Evolutionary conservation across 2,797 vertebrate genomes (phyloP).

Genomic region (Crenuchus spilurus): DNA sequence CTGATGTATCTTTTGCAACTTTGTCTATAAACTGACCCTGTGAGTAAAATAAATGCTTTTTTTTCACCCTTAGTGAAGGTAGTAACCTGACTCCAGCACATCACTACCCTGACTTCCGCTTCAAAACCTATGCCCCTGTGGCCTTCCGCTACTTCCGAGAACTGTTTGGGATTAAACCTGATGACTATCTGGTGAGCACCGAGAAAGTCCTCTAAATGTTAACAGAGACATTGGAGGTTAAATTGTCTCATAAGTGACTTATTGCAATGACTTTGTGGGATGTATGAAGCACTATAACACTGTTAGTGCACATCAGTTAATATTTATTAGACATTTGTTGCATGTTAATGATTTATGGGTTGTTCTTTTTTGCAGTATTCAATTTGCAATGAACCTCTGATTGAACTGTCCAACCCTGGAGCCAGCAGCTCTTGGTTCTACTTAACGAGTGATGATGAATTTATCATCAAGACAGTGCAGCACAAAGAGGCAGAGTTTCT

Average conservation of each 20-base stretch:
- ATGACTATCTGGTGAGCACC: slow-evolving; percentile 91
- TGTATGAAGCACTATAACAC: neutral
- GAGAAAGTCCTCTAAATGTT: neutral
- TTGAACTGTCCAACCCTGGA: slow-evolving; percentile 93
- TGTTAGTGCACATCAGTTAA: neutral
- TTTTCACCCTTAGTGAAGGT: slow-evolving; percentile 80
- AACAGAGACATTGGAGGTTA: neutral
- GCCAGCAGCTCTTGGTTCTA: slow-evolving; percentile 98
- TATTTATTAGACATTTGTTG: neutral
- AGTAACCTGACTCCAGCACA: slow-evolving; percentile 95
- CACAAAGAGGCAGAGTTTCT: slow-evolving; percentile 97
- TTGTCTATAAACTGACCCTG: neutral
- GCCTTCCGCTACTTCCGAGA: slow-evolving; percentile 97
- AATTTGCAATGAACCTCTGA: slow-evolving; percentile 92
- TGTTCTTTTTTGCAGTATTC: slow-evolving; percentile 81
- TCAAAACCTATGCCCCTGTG: slow-evolving; percentile 93
- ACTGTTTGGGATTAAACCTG: slow-evolving; percentile 95
- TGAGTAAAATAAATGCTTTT: neutral
- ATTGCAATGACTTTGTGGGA: neutral
- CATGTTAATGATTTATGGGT: neutral
- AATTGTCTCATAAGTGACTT: neutral
- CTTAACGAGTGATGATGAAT: slow-evolving; percentile 94
- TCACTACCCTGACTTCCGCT: slow-evolving; percentile 92
- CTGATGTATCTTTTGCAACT: neutral
- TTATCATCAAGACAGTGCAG: slow-evolving; percentile 98